Evolutionary conservation across 2,797 vertebrate species (phyloP).

Genomic region (Bucorvus abyssinicus): DNA sequence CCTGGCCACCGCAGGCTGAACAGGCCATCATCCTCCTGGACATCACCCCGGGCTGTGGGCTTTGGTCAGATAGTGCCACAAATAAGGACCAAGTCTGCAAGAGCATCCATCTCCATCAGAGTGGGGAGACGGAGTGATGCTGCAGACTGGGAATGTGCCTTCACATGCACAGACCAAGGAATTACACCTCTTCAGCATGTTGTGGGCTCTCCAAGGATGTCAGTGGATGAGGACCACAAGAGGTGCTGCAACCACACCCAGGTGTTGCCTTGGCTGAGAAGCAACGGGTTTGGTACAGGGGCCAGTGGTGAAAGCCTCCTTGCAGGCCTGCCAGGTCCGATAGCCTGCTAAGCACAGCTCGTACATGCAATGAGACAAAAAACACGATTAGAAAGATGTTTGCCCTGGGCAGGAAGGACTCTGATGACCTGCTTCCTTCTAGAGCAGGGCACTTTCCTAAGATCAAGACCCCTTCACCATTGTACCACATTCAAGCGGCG

Average conservation of each 20-base stretch:
- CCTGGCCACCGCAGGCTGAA: background rate
- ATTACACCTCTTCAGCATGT: background rate
- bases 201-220: background rate
- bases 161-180: fast-evolving
- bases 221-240: background rate
- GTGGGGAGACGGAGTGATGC: fast-evolving
- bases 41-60: background rate
- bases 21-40: background rate
- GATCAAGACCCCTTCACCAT: fast-evolving
- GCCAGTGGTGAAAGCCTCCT: background rate
- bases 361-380: background rate
- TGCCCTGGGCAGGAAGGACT: background rate
- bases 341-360: background rate
- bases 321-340: background rate
- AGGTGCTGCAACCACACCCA: background rate
- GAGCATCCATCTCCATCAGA: background rate
- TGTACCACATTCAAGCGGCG: fast-evolving
- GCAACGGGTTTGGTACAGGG: background rate
- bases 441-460: background rate
- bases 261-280: background rate
- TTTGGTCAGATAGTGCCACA: background rate
- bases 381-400: fast-evolving
- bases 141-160: background rate
- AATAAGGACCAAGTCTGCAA: fast-evolving
- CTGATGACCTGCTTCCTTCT: background rate